phyloP scores from a whole-genome alignment of 1,140 invertebrate species.

The Atopsyche davidsoni region DNA sequence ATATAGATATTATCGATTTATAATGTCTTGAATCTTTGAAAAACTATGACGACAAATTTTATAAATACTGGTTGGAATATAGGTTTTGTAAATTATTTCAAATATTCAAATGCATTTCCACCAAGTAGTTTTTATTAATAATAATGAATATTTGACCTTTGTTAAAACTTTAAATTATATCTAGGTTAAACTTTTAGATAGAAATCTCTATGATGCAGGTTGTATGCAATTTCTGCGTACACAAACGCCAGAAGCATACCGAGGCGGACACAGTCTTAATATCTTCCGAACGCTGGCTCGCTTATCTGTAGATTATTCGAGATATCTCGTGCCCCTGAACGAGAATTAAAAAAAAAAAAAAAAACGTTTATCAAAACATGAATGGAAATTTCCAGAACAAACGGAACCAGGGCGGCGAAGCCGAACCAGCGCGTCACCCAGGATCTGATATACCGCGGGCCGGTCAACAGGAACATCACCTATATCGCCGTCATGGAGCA shows the following conservation, averaged over 20 bases:
- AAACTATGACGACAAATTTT: too few species aligned
- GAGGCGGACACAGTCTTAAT: not conserved
- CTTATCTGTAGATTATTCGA: not conserved
- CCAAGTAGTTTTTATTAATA: too few species aligned
- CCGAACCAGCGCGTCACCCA: slow-evolving; percentile 1
- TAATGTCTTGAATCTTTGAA: too few species aligned
- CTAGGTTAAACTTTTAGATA: too few species aligned
- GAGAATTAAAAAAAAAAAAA: not conserved
- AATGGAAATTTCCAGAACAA: slow-evolving; percentile 4
- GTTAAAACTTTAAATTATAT: too few species aligned
- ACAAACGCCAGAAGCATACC: not conserved
- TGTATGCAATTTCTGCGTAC: not conserved
- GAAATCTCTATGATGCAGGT: too few species aligned
- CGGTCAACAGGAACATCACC: slow-evolving; percentile 16
- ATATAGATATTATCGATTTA: too few species aligned
- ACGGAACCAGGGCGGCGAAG: slow-evolving; percentile 6
- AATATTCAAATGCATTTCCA: too few species aligned
- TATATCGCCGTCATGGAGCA: slow-evolving; percentile 20
- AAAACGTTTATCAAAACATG: not conserved
- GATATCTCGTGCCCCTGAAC: not conserved
- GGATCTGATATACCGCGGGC: slow-evolving; percentile 23
- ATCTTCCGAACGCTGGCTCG: not conserved
- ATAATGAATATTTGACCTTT: too few species aligned
- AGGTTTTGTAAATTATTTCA: too few species aligned
- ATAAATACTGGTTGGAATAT: too few species aligned